Evolutionary conservation across 2,888 invertebrate species (phyloP), one percentile per base, ranked within the genome.

Genomic region (Parnassius smintheus): DNA sequence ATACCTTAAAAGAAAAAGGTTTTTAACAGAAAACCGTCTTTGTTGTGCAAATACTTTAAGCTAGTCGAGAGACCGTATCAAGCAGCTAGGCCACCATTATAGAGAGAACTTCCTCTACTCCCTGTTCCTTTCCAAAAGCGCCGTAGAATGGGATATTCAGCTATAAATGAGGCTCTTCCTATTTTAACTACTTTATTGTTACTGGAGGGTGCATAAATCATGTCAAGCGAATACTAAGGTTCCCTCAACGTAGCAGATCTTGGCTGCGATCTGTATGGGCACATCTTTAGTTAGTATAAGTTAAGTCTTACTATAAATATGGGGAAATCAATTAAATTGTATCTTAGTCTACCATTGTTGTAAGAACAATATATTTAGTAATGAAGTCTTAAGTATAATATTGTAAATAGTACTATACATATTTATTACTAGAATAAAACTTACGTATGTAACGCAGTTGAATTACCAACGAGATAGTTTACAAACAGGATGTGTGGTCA

Each of bases 21-120:
- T 35, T n/a, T 7, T 25, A 22, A 46, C 54, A 42, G 9, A 35
- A 54, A 13, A 13, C 10, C 11, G 44, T 44, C 46, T 46, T 12
- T 49, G 75, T 72, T 77, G 75, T 77, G 77, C 74, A 77, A 80
- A 77, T 78, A 72, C 74, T 74, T 80, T 80, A 73, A 74, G 76
- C 76, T 78, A 70, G 76, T 71, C 70, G 74, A 80, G 75, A 80
- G 84, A 83, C 84, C 76, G 77, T 88, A 88, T 86, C 87, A 75
- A 71, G 59, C 51, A 55, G 25, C 75, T 72, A 72, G 68, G 66
- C 68, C 71, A 72, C 86, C 78, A 80, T 66, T 67, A 46, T 73
- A 73, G 59, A 60, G 60, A 73, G 81, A 78, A 69, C 80, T 73
- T 55, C 72, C 68, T 49, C 60, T 65, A 67, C 64, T 66, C 59